These are phyloP conservation scores for Hipparchia semele DNA, from an alignment of 2,888 invertebrate species.

Conservation along the genomic window DNA sequence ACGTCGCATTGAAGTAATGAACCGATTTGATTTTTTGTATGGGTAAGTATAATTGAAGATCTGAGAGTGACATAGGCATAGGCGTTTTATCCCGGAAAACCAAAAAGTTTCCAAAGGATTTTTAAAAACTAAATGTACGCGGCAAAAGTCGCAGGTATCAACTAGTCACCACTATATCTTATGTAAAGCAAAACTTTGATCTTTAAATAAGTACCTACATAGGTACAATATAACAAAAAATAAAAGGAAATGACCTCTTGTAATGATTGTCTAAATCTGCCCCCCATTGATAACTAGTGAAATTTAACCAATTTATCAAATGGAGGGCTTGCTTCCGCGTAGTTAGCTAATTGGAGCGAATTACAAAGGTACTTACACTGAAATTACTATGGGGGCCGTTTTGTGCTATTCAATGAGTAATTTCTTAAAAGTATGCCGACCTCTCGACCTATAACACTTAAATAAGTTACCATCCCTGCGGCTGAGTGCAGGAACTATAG, in stretches of 20 bases:
- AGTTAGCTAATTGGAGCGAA: slow-evolving; percentile 46
- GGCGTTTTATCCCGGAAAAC: too few species aligned
- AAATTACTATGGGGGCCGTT: slow-evolving; percentile 41
- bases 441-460: not conserved
- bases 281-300: slow-evolving; percentile 49
- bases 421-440: slow-evolving; percentile 5
- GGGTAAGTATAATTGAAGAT: too few species aligned
- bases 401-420: slow-evolving; percentile 25
- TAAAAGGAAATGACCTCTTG: slow-evolving; percentile 53
- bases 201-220: not conserved
- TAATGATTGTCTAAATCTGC: slow-evolving; percentile 51
- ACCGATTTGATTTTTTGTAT: too few species aligned
- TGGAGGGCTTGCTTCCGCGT: slow-evolving; percentile 48
- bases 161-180: not conserved
- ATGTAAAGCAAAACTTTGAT: not conserved
- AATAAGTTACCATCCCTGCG: too few species aligned
- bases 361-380: slow-evolving; percentile 40
- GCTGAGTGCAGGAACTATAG: too few species aligned
- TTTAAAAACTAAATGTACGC: too few species aligned
- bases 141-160: too few species aligned
- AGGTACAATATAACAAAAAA: slow-evolving; percentile 7
- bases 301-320: slow-evolving; percentile 48
- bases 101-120: too few species aligned
- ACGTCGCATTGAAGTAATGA: too few species aligned
- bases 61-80: too few species aligned